Base-by-base conservation (phyloP, 2,888 invertebrate genomes). In the Meta bourneti region DNA sequence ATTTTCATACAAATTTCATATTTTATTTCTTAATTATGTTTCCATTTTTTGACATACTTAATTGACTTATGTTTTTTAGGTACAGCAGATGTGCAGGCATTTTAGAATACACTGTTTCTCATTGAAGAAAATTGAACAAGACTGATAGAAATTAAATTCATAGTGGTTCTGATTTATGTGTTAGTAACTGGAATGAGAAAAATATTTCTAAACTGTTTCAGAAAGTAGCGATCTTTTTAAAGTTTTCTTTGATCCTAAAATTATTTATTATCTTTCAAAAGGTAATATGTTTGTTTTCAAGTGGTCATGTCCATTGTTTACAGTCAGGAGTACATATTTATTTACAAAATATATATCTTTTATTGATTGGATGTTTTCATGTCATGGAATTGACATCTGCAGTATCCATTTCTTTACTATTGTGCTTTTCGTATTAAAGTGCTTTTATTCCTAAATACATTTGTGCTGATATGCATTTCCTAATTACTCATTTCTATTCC, bases 71-170 rank as follows among this genome's bases (percentile, higher is more conserved):
- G 34, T 34, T 89, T 96, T 96, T 70, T 95, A 98, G 98, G 98
- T 99, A n/a, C 97, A 97, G 94, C 98, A 99, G 95, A 98, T 99
- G 98, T 98, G 98, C 95, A 96, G 96, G 93, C 98, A 99, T 95
- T 98, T 99, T 95, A 97, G 97, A 94, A 98, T 98, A 94, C 96
- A 97, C 94, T 98, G 98, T 95, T 98, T 99, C 96, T 95, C 95
- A 83, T 96, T 96, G 94, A 95, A 95, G 94, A 95, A 95, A 93
- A 95, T 95, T 92, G 94, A 94, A 78, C 79, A 89, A 93, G 96
- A 96, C 94, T 96, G 96, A 96, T 96, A 95, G 94, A 95, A 95
- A 95, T 69, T 13, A 11, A 71, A 71, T 77, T 77, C 69, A n/a
- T 61, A 52, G 52, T 77, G 48, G 61, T 54, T 79, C 79, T 72